A percentile compares a stretch with the other conserved stretches of the same genome.
phyloP scores from a whole-genome alignment of 2,113 vertebrate species.

The Pomatorhinus ruficollis region DNA sequence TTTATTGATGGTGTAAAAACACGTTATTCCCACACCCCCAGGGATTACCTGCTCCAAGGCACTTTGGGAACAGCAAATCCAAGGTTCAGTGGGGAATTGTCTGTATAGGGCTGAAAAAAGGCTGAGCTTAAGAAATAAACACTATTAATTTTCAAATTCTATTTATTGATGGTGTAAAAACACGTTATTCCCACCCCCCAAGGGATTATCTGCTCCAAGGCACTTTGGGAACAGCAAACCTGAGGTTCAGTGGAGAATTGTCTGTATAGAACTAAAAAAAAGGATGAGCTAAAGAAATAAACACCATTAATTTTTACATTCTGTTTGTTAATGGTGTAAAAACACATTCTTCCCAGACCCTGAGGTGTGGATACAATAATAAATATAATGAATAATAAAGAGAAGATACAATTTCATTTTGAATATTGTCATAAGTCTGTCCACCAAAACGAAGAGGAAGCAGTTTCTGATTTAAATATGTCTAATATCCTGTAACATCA shows the following conservation, averaged over 20 bases:
- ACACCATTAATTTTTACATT: fast-evolving
- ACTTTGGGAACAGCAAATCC: neutral
- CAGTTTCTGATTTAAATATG: conserved; percentile 24
- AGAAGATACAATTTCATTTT: conserved; percentile 33
- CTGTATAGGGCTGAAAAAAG: no score
- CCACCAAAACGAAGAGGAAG: conserved; percentile 25
- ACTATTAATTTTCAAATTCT: fast-evolving
- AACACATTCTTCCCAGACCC: neutral
- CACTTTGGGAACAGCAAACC: neutral
- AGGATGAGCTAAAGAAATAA: neutral
- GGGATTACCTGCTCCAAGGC: neutral
- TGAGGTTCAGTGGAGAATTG: neutral
- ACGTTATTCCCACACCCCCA: neutral
- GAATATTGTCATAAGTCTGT: neutral
- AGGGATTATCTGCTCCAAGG: neutral
- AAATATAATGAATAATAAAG: neutral
- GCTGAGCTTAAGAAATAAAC: neutral
- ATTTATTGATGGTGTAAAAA: no score
- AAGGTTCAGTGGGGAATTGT: neutral
- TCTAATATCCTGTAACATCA: neutral
- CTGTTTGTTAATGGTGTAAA: no score
- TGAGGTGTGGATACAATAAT: no score
- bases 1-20: no score
- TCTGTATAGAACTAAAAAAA: fast-evolving
- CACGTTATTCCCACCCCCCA: no score